Base-by-base conservation (phyloP, 2,797 vertebrate genomes). In the Hippoglossus hippoglossus region DNA sequence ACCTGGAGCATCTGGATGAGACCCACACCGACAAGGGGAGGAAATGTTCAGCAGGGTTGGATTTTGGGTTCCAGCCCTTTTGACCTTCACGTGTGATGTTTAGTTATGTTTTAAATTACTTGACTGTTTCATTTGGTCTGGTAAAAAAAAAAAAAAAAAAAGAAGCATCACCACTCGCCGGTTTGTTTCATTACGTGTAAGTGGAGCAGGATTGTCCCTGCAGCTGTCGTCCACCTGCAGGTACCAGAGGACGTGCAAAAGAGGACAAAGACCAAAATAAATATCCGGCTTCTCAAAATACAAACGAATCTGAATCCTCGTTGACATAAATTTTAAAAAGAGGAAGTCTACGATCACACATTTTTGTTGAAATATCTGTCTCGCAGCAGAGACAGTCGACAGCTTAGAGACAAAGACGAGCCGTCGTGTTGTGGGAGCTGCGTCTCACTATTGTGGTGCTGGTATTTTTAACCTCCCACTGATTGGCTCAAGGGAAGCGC, bases 401-500 rank as follows among this genome's bases (percentile, higher is more conserved):
- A 7, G 24, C 10, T 9, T 12, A 25, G 49, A 52, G 53, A 47
- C 25, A 31, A 31, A 56, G 51, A 55, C 7, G 19, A 19, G 13
- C 19, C 11, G 22, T 13, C 13, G 26, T 39, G 36, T 4, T 39
- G 44, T 46, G 44, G 15, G 0, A 28, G 47, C 10, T 54, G 47
- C 47, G 6, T 53, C 47, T 44, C 26, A 22, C 18, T 4, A 2
- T 50, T 28, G 22, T 63, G 63, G 63, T 31, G 49, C 41, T 53
- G 21, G 31, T 59, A 26, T 63, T 64, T 68, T 63, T 15, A 41
- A 36, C 47, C n/a, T 71, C 24, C 24, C 28, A 5, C 15, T 52
- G 56, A 52, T 22, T 53, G 47, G 69, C 69, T 68, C n/a, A 28
- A 41, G 21, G 58, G 58, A 63, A 15, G n/a, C 53, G 39, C 22